These are phyloP conservation scores for Anneissia japonica DNA, from an alignment of 35 echinoderm and acorn worm genomes.

Conservation along the genomic window DNA sequence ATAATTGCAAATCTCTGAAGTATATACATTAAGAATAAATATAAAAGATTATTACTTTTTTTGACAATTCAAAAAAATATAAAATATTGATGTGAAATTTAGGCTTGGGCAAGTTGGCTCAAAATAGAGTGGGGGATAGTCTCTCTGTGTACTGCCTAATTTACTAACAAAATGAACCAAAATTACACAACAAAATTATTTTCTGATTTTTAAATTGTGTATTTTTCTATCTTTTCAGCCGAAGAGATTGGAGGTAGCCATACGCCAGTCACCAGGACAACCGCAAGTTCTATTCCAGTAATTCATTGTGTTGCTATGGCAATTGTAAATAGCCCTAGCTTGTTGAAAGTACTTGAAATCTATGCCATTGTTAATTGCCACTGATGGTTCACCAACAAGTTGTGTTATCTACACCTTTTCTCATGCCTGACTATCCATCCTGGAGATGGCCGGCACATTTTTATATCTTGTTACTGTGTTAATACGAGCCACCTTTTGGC, in stretches of 20 bases:
- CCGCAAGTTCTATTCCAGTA: neutral
- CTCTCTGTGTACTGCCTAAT: too few relatives aligned
- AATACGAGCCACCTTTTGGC: neutral
- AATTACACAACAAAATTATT: too few relatives aligned
- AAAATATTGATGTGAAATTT: too few relatives aligned
- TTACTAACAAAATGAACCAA: too few relatives aligned
- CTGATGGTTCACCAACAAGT: neutral
- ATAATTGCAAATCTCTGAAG: too few relatives aligned
- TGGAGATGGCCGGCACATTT: neutral
- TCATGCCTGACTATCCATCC: neutral
- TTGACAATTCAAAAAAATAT: too few relatives aligned
- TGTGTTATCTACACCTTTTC: neutral
- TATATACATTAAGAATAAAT: too few relatives aligned
- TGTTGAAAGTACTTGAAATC: neutral
- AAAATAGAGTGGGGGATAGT: too few relatives aligned
- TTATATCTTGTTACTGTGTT: conserved; percentile 2
- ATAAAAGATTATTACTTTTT: too few relatives aligned
- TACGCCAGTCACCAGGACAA: neutral
- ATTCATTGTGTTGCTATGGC: neutral
- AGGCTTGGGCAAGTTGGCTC: too few relatives aligned
- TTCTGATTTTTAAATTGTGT: too few relatives aligned
- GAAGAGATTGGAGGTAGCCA: neutral
- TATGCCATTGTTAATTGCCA: neutral
- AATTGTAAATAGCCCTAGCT: too few relatives aligned
- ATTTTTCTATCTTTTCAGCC: neutral